These are phyloP conservation scores for Cyanoderma ruficeps DNA, from an alignment of 2,113 vertebrate species.

Conservation along the genomic window DNA sequence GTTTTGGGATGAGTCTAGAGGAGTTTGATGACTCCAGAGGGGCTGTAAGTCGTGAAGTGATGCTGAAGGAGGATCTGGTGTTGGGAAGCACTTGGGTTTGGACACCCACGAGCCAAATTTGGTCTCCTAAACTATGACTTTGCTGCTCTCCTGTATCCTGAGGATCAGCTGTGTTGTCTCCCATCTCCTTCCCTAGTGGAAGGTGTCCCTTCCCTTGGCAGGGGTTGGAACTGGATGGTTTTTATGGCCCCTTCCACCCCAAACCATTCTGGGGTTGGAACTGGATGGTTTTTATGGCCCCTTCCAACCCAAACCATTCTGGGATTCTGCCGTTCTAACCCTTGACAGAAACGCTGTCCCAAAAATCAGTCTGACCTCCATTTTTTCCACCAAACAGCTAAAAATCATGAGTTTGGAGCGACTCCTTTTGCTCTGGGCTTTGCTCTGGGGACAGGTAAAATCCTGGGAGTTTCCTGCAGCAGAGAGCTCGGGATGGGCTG, in stretches of 20 bases:
- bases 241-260: not conserved
- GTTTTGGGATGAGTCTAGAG: not conserved
- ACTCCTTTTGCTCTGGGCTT: not conserved
- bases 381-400: not conserved
- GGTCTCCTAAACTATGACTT: not conserved
- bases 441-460: not conserved
- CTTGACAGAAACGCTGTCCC: not conserved
- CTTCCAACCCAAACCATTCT: not conserved
- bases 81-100: not conserved
- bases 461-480: not conserved
- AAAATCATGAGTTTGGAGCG: rapidly evolving
- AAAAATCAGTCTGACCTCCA: not conserved
- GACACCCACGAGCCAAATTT: rapidly evolving
- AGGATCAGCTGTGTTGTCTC: not conserved
- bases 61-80: rapidly evolving
- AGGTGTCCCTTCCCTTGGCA: not conserved
- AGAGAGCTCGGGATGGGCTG: not conserved
- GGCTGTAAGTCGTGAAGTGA: not conserved
- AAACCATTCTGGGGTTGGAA: not conserved
- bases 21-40: rapidly evolving
- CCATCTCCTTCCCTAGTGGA: not conserved
- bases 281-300: not conserved
- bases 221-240: not conserved
- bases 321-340: not conserved
- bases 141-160: not conserved